These are phyloP conservation scores for Drosophila nigritarsus DNA, from an alignment of 2,888 invertebrate species.

Conservation along the genomic window DNA sequence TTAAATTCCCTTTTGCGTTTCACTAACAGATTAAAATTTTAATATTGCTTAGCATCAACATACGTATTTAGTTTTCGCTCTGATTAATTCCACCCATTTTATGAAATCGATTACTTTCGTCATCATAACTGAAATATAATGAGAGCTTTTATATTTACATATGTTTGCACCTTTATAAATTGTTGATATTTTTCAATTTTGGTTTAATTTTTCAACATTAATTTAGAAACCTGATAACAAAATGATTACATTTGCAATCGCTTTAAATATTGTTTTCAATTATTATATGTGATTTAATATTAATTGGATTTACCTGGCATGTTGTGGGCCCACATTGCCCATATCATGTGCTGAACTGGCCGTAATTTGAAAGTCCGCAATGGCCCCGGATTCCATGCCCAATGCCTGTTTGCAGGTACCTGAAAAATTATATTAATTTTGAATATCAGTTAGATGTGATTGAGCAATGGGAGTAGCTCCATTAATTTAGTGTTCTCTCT, in stretches of 20 bases:
- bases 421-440: conserved; percentile 79
- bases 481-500: conserved; percentile 26
- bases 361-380: conserved; percentile 91
- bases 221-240: not conserved
- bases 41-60: not conserved
- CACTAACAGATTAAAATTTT: not conserved
- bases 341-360: conserved; percentile 93
- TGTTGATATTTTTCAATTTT: not conserved
- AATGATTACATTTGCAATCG: not conserved
- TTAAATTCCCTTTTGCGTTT: conserved; percentile 24
- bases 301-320: conserved; percentile 89
- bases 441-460: conserved; percentile 32
- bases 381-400: conserved; percentile 93
- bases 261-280: not conserved
- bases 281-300: not conserved
- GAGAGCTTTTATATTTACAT: not conserved
- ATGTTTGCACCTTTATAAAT: not conserved
- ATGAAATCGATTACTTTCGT: not conserved
- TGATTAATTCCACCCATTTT: not conserved
- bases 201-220: not conserved
- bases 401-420: conserved; percentile 89
- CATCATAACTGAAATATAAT: not conserved
- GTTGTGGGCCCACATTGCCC: conserved; percentile 92
- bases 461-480: conserved; percentile 20
- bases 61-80: not conserved